Evolutionary conservation across 2,113 vertebrate species (phyloP).

Genomic region (Accipiter virgatus): DNA sequence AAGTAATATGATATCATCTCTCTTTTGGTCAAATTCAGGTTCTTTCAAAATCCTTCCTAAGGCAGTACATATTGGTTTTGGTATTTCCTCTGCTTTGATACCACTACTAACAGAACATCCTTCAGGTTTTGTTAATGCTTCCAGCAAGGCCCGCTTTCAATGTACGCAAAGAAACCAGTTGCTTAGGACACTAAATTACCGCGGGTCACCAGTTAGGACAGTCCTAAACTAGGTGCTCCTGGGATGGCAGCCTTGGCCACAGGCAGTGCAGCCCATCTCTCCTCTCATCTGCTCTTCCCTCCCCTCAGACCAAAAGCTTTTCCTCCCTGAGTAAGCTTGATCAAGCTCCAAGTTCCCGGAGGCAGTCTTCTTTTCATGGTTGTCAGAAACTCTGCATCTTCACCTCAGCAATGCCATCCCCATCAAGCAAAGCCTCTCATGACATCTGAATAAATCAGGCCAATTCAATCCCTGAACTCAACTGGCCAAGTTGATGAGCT

Average conservation of each 20-base stretch:
- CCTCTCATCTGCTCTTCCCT: not conserved
- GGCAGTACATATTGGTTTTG: not conserved
- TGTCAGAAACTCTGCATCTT: not conserved
- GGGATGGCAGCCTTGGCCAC: not conserved
- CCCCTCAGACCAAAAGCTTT: not conserved
- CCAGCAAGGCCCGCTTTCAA: not conserved
- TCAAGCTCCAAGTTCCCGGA: not conserved
- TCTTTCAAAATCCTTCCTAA: not conserved
- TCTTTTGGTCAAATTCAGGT: not conserved
- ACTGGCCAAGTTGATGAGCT: not conserved
- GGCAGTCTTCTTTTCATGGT: not conserved
- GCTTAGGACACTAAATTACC: not conserved
- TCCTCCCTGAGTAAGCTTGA: not conserved
- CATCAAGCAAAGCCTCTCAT: not conserved
- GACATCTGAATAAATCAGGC: not conserved
- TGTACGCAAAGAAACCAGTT: not conserved
- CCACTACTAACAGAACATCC: not conserved
- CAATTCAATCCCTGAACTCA: not conserved
- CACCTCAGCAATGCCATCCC: not conserved
- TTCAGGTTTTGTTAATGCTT: not conserved
- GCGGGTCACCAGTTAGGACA: not conserved
- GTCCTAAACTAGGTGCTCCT: not conserved
- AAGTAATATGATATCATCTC: not conserved
- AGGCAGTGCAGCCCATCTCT: not conserved
- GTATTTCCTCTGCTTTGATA: not conserved